A percentile compares a stretch with the other conserved stretches of the same genome.
Evolutionary conservation across 23 tunicate species (phyloP).

Genomic region (Phallusia fumigata): DNA sequence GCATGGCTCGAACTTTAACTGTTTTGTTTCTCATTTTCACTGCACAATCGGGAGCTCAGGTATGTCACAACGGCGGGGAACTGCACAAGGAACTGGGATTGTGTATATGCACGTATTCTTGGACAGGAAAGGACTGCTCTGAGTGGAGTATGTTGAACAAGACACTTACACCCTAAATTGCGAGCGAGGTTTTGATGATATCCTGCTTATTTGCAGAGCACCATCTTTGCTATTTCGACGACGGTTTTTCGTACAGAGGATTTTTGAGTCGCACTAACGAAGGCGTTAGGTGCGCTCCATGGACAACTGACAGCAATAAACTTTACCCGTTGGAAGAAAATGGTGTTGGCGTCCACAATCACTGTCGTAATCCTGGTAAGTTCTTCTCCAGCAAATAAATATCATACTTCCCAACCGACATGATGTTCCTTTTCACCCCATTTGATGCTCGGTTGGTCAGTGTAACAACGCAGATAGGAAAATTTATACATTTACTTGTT

Average conservation of each 20-base stretch:
- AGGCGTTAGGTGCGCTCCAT: conserved; percentile 36
- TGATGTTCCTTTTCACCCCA: too few relatives aligned
- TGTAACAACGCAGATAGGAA: background rate
- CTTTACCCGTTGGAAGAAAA: conserved; percentile 23
- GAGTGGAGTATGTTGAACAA: background rate
- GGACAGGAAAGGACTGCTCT: background rate
- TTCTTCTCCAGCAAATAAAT: too few relatives aligned
- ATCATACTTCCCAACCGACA: too few relatives aligned
- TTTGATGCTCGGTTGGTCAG: too few relatives aligned
- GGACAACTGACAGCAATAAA: conserved; percentile 44
- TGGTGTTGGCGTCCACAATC: conserved; percentile 46
- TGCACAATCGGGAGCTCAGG: background rate
- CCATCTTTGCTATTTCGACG: conserved; percentile 55
- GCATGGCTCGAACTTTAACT: too few relatives aligned
- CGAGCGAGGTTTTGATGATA: background rate
- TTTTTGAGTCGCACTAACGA: conserved; percentile 29
- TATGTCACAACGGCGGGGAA: background rate
- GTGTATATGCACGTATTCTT: background rate
- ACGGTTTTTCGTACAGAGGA: conserved; percentile 43
- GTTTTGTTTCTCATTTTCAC: background rate
- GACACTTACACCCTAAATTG: background rate
- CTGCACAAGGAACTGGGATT: background rate
- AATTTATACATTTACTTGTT: background rate
- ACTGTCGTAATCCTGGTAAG: conserved; percentile 47
- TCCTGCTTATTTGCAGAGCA: conserved; percentile 14